These are phyloP conservation scores for Mastomys natalensis DNA, from an alignment of 2,113 vertebrate species.

Conservation along the genomic window DNA sequence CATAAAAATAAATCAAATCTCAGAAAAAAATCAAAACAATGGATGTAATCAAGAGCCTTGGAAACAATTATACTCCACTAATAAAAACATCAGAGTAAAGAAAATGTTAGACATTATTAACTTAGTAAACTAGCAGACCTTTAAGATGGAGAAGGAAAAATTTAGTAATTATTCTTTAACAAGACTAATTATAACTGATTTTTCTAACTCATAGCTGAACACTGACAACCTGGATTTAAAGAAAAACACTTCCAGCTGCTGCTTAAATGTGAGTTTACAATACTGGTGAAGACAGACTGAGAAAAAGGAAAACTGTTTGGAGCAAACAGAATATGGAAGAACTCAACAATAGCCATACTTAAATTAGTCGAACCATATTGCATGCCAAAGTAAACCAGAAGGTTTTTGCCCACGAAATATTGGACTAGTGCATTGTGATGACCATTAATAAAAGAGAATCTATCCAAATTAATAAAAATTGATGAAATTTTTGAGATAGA, in stretches of 20 bases:
- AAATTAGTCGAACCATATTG: not conserved
- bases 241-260: not conserved
- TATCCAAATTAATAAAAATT: not conserved
- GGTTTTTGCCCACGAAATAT: not conserved
- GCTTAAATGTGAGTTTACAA: not conserved
- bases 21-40: not conserved
- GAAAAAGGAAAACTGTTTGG: not conserved
- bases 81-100: not conserved
- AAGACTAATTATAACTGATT: not conserved
- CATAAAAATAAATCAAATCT: not conserved
- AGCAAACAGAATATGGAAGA: not conserved
- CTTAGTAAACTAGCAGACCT: not conserved
- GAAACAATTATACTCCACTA: not conserved
- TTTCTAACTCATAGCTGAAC: not conserved
- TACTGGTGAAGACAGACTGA: not conserved
- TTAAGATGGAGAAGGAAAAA: not conserved
- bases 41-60: not conserved
- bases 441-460: not conserved
- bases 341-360: not conserved
- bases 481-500: not conserved
- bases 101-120: not conserved
- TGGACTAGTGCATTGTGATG: not conserved
- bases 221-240: not conserved
- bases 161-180: not conserved
- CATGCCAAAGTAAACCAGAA: not conserved